phyloP scores from a whole-genome alignment of 2,797 vertebrate species.

The Garrulus glandarius region DNA sequence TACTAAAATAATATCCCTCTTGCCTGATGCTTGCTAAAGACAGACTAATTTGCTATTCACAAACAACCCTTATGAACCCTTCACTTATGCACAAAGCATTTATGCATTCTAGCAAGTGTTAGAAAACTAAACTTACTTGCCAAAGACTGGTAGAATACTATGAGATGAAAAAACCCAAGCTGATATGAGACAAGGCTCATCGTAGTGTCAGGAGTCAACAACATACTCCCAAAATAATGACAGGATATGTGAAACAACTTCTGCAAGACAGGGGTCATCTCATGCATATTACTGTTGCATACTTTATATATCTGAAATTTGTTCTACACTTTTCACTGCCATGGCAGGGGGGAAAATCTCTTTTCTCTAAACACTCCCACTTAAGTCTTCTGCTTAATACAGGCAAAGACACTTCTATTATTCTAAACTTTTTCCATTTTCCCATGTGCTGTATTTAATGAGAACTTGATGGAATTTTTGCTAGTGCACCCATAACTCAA shows the following conservation, averaged over 20 bases:
- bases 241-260: not conserved
- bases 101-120: not conserved
- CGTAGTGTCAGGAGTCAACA: not conserved
- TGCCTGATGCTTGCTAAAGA: not conserved
- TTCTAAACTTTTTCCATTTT: not conserved
- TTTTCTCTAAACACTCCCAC: not conserved
- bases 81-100: not conserved
- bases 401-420: not conserved
- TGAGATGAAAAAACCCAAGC: not conserved
- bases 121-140: not conserved
- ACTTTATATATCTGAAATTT: not conserved
- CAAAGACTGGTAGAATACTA: not conserved
- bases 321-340: not conserved
- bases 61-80: not conserved
- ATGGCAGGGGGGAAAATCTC: fast-evolving
- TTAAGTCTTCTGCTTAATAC: not conserved
- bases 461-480: not conserved
- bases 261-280: not conserved
- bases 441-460: not conserved
- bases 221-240: not conserved
- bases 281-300: not conserved
- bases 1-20: not conserved
- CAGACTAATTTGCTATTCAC: not conserved
- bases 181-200: not conserved
- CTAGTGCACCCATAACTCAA: not conserved